A percentile compares a stretch with the other conserved stretches of the same genome.
Conservation (phyloP, 1,140 invertebrate genomes). For the Drusus annulatus region DNA sequence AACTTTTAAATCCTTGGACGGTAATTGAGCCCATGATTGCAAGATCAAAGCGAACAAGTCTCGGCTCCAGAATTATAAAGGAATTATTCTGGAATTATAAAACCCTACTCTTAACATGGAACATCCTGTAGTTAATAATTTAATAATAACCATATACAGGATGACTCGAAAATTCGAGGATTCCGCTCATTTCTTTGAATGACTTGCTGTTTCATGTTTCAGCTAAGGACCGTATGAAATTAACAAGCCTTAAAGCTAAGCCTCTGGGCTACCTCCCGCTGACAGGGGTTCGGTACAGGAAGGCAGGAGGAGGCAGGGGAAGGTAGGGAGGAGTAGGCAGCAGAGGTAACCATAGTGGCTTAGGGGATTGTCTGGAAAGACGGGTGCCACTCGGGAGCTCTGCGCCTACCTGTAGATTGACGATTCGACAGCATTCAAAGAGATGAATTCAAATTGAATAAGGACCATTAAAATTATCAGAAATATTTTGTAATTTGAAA, state of each 20-base stretch:
- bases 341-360: too few relatives aligned
- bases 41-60: too few relatives aligned
- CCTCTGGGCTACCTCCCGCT: neutral
- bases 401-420: neutral
- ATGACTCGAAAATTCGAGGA: neutral
- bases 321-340: too few relatives aligned
- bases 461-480: too few relatives aligned
- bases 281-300: neutral
- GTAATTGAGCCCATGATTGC: too few relatives aligned
- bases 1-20: too few relatives aligned
- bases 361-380: too few relatives aligned
- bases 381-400: neutral
- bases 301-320: too few relatives aligned
- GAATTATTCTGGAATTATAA: neutral
- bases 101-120: neutral
- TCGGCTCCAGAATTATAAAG: too few relatives aligned
- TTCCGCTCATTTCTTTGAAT: constrained; percentile 24
- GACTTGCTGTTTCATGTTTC: neutral
- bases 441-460: too few relatives aligned
- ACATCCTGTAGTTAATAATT: neutral
- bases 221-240: constrained; percentile 15
- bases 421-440: too few relatives aligned
- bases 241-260: neutral
- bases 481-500: too few relatives aligned
- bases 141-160: constrained; percentile 21